These are phyloP conservation scores for Procambarus virginalis DNA, from an alignment of 1,140 invertebrate species.

Conservation along the genomic window DNA sequence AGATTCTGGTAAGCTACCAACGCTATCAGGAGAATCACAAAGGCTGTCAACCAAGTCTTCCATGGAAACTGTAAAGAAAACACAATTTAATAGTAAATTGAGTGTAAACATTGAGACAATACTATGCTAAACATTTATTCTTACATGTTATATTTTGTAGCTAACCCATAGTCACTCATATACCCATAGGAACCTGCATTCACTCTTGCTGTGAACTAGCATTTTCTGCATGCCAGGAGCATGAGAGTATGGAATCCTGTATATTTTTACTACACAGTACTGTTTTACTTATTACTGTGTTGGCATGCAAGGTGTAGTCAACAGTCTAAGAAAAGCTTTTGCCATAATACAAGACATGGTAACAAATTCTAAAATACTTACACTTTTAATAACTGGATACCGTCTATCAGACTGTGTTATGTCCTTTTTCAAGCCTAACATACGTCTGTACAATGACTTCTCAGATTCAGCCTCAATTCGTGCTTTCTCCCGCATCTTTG, in stretches of 20 bases:
- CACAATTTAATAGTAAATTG: background rate
- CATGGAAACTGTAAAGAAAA: conserved; percentile 61
- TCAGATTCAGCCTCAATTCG: conserved; percentile 62
- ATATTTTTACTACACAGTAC: background rate
- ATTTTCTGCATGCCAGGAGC: background rate
- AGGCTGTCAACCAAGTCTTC: conserved; percentile 48
- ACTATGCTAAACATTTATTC: background rate
- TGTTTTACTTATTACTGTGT: background rate
- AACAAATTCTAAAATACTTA: conserved; percentile 32
- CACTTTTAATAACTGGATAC: conserved; percentile 62
- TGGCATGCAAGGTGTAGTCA: too few species aligned
- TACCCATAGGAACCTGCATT: too few species aligned
- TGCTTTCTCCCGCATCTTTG: conserved; percentile 61
- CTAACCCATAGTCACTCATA: too few species aligned
- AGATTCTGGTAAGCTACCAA: conserved; percentile 46
- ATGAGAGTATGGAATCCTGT: background rate
- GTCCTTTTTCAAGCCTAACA: conserved; percentile 59
- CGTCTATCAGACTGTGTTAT: conserved; percentile 31
- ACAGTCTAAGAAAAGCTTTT: too few species aligned
- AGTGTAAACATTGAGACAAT: background rate
- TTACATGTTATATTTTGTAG: too few species aligned
- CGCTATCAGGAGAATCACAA: conserved; percentile 35
- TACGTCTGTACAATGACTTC: conserved; percentile 64
- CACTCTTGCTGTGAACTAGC: too few species aligned
- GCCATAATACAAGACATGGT: background rate